These are phyloP conservation scores for Melanchra persicariae DNA, from an alignment of 2,888 invertebrate genomes.

Conservation along the genomic window DNA sequence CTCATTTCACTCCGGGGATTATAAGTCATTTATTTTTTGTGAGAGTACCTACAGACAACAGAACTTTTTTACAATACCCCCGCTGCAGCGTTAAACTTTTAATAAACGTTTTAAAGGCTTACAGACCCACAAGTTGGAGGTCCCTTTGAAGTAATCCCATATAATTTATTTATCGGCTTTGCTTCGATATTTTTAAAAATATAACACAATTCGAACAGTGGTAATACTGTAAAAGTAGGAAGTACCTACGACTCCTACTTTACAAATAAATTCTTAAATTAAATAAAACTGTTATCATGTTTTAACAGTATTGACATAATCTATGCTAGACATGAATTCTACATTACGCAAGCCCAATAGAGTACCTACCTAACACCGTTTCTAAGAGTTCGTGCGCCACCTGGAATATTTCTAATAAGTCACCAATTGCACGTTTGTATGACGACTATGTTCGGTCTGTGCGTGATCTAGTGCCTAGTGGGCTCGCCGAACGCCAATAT, in stretches of 20 bases:
- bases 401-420: constrained; percentile 41
- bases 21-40: constrained; percentile 58
- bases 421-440: constrained; percentile 56
- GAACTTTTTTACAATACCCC: constrained; percentile 64
- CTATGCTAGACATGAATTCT: constrained; percentile 32
- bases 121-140: constrained; percentile 40
- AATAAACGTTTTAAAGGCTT: constrained; percentile 63
- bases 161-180: constrained; percentile 40
- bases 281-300: constrained; percentile 2
- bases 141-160: constrained; percentile 37
- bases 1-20: constrained; percentile 61
- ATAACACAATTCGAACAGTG: neutral
- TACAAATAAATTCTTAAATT: neutral
- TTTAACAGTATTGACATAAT: constrained; percentile 27
- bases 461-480: constrained; percentile 45
- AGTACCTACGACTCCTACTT: neutral
- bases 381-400: constrained; percentile 22
- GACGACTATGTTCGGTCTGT: constrained; percentile 24
- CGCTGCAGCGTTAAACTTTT: constrained; percentile 61
- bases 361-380: constrained; percentile 8
- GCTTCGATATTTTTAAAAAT: constrained; percentile 3
- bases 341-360: constrained; percentile 16
- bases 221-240: neutral
- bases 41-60: constrained; percentile 41
- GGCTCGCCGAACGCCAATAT: constrained; percentile 37